phyloP scores from a whole-genome alignment of 2,113 vertebrate species.

The Petroica traversi region DNA sequence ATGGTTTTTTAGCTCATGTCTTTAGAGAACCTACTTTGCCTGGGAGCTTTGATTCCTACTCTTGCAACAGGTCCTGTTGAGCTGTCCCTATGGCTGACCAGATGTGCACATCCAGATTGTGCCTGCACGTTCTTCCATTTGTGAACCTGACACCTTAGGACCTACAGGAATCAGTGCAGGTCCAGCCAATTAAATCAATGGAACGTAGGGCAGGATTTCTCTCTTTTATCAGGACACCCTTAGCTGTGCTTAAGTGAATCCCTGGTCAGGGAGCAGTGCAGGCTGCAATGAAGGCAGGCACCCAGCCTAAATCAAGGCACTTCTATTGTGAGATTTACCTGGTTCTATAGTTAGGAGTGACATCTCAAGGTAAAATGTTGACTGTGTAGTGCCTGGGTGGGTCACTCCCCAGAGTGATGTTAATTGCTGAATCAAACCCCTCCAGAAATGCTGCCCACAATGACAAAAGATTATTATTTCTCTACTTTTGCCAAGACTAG shows the following conservation, averaged over 20 bases:
- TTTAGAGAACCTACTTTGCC: background rate
- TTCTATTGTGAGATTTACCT: background rate
- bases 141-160: background rate
- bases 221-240: background rate
- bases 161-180: background rate
- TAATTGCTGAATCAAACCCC: background rate
- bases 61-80: background rate
- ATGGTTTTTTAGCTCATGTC: background rate
- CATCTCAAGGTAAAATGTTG: background rate
- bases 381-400: background rate
- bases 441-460: background rate
- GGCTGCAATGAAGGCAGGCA: background rate
- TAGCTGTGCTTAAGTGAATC: background rate
- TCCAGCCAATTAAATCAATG: background rate
- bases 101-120: fast-evolving
- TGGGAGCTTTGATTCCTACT: background rate
- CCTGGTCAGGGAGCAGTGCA: background rate
- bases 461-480: background rate
- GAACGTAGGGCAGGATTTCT: background rate
- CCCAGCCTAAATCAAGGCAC: background rate
- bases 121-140: fast-evolving
- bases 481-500: background rate
- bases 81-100: background rate
- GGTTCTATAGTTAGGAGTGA: background rate
- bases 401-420: background rate